phyloP scores from a whole-genome alignment of 2,797 vertebrate genomes.

The Dromococcyx pavoninus region DNA sequence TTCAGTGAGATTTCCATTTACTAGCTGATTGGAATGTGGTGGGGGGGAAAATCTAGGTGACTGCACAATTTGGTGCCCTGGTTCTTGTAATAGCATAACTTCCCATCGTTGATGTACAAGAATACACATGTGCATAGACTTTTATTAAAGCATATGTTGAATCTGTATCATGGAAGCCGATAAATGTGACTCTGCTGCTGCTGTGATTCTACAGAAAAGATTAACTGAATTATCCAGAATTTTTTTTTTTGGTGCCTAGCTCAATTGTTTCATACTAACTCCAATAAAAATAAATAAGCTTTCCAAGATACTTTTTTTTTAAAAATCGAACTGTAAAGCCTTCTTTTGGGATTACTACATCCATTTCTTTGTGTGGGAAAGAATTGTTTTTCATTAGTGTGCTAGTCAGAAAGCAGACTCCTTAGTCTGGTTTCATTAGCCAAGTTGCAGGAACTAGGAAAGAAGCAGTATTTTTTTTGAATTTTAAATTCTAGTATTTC shows the following conservation, averaged over 20 bases:
- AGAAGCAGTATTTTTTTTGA: neutral
- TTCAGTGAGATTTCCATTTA: constrained; percentile 13
- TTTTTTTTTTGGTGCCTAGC: neutral
- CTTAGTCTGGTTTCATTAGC: neutral
- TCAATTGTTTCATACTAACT: neutral
- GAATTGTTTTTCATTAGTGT: constrained; percentile 58
- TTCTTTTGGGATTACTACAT: constrained; percentile 43
- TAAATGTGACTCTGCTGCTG: neutral
- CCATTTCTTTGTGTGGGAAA: constrained; percentile 53
- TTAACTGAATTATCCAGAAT: neutral
- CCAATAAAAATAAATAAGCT: constrained; percentile 39
- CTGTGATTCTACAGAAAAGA: neutral
- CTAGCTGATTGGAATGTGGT: neutral
- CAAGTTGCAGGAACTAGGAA: neutral
- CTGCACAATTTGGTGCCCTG: neutral
- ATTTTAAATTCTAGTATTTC: neutral
- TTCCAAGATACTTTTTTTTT: neutral
- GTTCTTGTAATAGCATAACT: neutral
- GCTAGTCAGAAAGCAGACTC: constrained; percentile 35
- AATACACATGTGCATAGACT: neutral
- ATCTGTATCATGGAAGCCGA: neutral
- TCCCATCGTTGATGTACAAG: neutral
- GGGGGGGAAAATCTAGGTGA: neutral
- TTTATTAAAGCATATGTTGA: neutral
- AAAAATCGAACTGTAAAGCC: neutral